Conservation (phyloP, 2,113 vertebrate genomes). For the Perognathus longimembris region DNA sequence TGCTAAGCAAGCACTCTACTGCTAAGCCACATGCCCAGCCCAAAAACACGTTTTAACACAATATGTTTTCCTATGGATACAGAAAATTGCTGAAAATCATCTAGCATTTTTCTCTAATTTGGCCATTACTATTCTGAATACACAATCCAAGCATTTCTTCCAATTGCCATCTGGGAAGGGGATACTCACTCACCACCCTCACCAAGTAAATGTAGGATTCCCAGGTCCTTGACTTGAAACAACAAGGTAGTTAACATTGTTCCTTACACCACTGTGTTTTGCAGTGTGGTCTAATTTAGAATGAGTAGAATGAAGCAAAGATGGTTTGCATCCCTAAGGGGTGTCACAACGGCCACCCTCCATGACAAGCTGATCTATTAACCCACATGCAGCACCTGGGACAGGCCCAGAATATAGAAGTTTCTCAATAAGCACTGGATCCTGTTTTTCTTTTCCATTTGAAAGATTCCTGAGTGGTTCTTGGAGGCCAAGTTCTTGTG, state of each 20-base stretch:
- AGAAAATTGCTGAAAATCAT: constrained; percentile 29
- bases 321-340: not conserved
- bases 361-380: fast-evolving
- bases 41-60: not conserved
- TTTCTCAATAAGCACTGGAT: not conserved
- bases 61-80: not conserved
- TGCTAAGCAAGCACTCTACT: too few relatives aligned
- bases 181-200: not conserved
- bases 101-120: not conserved
- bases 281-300: not conserved
- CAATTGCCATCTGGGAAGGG: not conserved
- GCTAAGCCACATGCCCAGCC: too few relatives aligned
- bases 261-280: not conserved
- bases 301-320: not conserved
- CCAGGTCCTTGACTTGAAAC: not conserved
- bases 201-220: not conserved
- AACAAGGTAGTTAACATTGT: not conserved
- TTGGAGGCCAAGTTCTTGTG: not conserved
- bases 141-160: not conserved
- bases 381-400: not conserved
- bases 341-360: not conserved
- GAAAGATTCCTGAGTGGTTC: not conserved
- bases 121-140: not conserved
- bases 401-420: not conserved
- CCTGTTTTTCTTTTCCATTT: not conserved